Conservation (phyloP, 2,888 invertebrate species). For the Heliconius charithonia region DNA sequence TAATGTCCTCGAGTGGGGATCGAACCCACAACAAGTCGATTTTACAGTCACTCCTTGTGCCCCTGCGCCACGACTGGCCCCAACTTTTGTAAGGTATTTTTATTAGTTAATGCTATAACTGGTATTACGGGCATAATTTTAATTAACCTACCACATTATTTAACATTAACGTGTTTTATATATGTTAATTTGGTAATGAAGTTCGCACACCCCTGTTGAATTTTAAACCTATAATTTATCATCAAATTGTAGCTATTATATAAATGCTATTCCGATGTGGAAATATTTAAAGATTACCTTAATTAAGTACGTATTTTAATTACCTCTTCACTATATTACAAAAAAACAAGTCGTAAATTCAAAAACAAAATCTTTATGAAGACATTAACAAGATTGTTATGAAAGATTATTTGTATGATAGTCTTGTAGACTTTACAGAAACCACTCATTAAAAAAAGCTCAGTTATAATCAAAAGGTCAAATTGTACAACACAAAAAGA, state of each 20-base stretch:
- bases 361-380: background rate
- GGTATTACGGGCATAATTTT: background rate
- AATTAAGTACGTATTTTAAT: constrained; percentile 14
- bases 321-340: background rate
- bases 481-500: constrained; percentile 1
- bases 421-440: background rate
- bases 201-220: constrained; percentile 12
- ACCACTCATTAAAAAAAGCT: constrained; percentile 2
- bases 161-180: constrained; percentile 1
- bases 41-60: too few relatives aligned
- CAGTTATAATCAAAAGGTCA: constrained; percentile 1
- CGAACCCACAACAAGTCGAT: too few relatives aligned
- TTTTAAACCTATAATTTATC: background rate
- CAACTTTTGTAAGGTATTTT: background rate
- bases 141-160: background rate
- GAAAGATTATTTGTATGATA: background rate
- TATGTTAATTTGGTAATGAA: constrained; percentile 3
- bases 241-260: background rate
- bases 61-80: too few relatives aligned
- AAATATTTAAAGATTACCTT: constrained; percentile 3
- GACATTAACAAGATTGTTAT: background rate
- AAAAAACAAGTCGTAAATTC: background rate
- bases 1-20: too few relatives aligned
- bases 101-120: background rate
- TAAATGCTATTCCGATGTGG: background rate